These are phyloP conservation scores for Carcharodon carcharias DNA, from an alignment of 2,797 vertebrate genomes.

Conservation along the genomic window DNA sequence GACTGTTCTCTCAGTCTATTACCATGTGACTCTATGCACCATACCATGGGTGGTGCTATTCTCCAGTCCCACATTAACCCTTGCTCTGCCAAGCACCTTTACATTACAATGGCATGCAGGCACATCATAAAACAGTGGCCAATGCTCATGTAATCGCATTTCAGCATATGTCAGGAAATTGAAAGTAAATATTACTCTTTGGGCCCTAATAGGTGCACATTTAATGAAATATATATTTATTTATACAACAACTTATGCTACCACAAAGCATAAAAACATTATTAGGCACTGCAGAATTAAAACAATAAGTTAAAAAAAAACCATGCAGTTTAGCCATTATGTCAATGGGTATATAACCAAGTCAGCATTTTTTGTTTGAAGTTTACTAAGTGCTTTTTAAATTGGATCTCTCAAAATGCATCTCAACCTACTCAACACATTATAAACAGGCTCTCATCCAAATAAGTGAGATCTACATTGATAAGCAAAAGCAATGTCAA, in stretches of 20 bases:
- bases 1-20: too few species aligned
- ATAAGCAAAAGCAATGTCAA: constrained; percentile 41
- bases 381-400: constrained; percentile 50
- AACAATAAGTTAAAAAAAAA: constrained; percentile 47
- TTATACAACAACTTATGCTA: neutral
- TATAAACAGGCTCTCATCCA: neutral
- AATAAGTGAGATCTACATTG: constrained; percentile 38
- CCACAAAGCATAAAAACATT: constrained; percentile 43
- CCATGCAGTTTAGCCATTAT: constrained; percentile 52
- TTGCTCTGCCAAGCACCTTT: too few species aligned
- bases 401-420: constrained; percentile 42
- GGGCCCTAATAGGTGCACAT: neutral
- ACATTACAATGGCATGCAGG: too few species aligned
- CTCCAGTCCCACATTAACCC: too few species aligned
- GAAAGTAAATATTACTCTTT: neutral
- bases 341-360: constrained; percentile 48
- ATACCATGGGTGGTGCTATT: too few species aligned
- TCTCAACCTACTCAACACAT: neutral
- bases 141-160: neutral
- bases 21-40: too few species aligned
- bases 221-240: constrained; percentile 43
- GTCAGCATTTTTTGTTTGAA: constrained; percentile 51
- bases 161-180: neutral
- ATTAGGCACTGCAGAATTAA: constrained; percentile 41
- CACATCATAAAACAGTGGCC: neutral